These are phyloP conservation scores for Pachymerium ferrugineum DNA, from an alignment of 2,888 invertebrate species.

Conservation along the genomic window DNA sequence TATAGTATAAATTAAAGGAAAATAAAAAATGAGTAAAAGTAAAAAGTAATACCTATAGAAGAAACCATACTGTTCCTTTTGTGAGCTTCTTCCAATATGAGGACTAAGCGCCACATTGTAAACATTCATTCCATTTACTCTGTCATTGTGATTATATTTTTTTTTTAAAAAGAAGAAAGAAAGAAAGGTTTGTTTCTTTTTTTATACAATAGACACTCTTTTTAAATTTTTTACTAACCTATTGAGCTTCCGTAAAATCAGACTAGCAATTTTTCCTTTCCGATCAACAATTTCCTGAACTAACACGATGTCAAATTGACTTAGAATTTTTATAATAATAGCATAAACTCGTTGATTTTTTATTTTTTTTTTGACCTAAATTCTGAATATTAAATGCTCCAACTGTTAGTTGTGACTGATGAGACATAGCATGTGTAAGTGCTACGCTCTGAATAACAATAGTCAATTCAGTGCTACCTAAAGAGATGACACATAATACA, in stretches of 20 bases:
- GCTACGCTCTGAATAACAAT: too few relatives aligned
- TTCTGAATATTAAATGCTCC: background rate
- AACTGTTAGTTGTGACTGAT: too few relatives aligned
- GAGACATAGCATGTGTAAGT: background rate
- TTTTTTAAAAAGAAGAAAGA: too few relatives aligned
- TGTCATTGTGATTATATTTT: too few relatives aligned
- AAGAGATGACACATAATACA: too few relatives aligned
- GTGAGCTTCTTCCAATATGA: background rate
- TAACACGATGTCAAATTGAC: conserved; percentile 5
- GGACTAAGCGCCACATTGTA: background rate
- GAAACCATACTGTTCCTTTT: conserved; percentile 29
- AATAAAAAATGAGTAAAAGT: background rate
- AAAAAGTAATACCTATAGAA: conserved; percentile 1
- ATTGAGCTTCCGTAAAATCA: background rate
- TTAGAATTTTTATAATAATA: background rate
- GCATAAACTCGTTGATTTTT: background rate
- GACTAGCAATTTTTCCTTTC: background rate
- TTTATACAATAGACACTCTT: background rate
- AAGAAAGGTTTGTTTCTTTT: too few relatives aligned
- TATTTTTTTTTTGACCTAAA: background rate
- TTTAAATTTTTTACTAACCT: background rate
- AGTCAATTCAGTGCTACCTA: too few relatives aligned
- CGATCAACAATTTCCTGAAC: conserved; percentile 29
- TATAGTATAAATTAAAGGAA: too few relatives aligned
- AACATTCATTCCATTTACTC: background rate